These are phyloP conservation scores for Synergus japonicus DNA, from an alignment of 2,888 invertebrate genomes.

Conservation along the genomic window DNA sequence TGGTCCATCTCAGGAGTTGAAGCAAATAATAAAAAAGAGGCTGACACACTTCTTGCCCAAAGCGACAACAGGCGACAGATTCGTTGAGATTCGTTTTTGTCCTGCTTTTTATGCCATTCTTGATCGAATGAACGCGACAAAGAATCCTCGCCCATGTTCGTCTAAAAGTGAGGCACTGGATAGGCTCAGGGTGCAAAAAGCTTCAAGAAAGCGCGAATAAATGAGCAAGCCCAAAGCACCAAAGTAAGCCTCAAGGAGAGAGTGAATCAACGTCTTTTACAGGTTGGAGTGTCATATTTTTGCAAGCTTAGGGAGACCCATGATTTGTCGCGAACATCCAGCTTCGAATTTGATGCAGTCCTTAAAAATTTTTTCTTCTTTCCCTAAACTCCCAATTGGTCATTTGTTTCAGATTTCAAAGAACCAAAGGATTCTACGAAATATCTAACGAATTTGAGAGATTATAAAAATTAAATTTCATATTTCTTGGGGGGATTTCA, in stretches of 20 bases:
- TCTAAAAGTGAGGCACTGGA: neutral
- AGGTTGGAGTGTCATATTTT: neutral
- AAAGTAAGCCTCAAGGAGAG: neutral
- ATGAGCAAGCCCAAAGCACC: neutral
- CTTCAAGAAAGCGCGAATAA: neutral
- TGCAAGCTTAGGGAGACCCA: neutral
- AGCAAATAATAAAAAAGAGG: slow-evolving; percentile 29
- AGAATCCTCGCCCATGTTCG: neutral
- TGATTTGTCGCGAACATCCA: neutral
- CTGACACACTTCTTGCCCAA: slow-evolving; percentile 41
- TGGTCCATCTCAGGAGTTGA: slow-evolving; percentile 15
- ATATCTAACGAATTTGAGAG: too few species aligned
- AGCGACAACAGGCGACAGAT: slow-evolving; percentile 36
- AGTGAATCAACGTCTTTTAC: neutral
- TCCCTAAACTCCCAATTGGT: neutral
- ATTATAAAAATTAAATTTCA: too few species aligned
- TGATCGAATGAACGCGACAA: slow-evolving; percentile 22
- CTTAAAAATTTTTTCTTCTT: neutral
- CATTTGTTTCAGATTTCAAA: too few species aligned
- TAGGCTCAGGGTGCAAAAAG: neutral
- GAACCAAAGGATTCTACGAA: too few species aligned
- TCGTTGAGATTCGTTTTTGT: slow-evolving; percentile 41
- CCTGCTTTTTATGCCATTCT: slow-evolving; percentile 16
- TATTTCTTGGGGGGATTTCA: too few species aligned
- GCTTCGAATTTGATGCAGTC: neutral